These are phyloP conservation scores for Copidosoma floridanum DNA, from an alignment of 1,140 invertebrate genomes.

Conservation along the genomic window DNA sequence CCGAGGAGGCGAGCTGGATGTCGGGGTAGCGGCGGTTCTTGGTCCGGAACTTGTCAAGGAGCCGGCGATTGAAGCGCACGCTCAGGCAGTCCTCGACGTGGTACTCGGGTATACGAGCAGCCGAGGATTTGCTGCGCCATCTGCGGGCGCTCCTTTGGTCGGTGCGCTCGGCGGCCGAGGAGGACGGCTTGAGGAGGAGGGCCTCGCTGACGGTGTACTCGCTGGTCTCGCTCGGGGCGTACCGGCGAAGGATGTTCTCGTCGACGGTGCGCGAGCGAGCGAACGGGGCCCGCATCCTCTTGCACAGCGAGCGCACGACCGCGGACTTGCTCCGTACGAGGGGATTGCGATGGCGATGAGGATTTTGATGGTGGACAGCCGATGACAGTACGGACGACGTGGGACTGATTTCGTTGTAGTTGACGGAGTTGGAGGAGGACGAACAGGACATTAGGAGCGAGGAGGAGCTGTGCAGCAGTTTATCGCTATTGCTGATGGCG, in stretches of 20 bases:
- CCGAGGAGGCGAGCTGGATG: slow-evolving; percentile 26
- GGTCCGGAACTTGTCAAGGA: slow-evolving; percentile 44
- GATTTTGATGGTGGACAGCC: slow-evolving; percentile 46
- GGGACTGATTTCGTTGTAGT: too few relatives aligned
- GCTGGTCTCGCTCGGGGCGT: slow-evolving; percentile 48
- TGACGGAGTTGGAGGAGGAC: too few relatives aligned
- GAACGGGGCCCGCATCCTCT: slow-evolving; percentile 54
- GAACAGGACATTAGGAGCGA: too few relatives aligned
- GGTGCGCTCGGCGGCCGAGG: slow-evolving; percentile 11
- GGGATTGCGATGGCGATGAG: slow-evolving; percentile 43
- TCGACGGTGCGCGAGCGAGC: slow-evolving; percentile 54
- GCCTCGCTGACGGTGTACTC: slow-evolving; percentile 49
- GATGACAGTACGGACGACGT: too few relatives aligned
- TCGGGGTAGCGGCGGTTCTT: slow-evolving; percentile 30
- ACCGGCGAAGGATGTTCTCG: slow-evolving; percentile 51
- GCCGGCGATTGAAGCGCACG: slow-evolving; percentile 45
- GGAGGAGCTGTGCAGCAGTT: too few relatives aligned
- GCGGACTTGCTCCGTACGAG: slow-evolving; percentile 59
- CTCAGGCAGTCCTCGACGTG: slow-evolving; percentile 50
- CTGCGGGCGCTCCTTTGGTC: slow-evolving; percentile 11
- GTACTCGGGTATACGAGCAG: slow-evolving; percentile 49
- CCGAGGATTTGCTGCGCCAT: too few relatives aligned
- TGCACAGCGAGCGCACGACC: slow-evolving; percentile 56
- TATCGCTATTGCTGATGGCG: too few relatives aligned
- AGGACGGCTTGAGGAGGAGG: slow-evolving; percentile 44